A percentile compares a stretch with the other conserved stretches of the same genome.
These are phyloP conservation scores for Sapajus apella DNA, from an alignment of 2,113 vertebrate species.

Conservation along the genomic window DNA sequence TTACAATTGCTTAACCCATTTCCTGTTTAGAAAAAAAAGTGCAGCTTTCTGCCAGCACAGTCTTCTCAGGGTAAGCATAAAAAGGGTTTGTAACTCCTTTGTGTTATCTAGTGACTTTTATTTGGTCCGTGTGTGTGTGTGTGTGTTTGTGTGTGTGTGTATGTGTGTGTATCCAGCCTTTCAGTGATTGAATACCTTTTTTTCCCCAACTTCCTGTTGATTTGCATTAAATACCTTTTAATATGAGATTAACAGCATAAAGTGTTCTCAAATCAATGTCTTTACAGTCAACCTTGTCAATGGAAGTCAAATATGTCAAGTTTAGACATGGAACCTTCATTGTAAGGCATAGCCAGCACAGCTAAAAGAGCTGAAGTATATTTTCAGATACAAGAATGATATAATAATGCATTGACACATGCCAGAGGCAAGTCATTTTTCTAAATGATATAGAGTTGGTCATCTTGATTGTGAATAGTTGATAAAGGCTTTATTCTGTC, in stretches of 20 bases:
- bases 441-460: neutral
- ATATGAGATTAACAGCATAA: neutral
- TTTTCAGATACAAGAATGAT: neutral
- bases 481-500: neutral
- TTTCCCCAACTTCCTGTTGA: too few species aligned
- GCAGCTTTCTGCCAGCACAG: too few species aligned
- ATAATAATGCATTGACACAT: neutral
- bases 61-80: too few species aligned
- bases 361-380: neutral
- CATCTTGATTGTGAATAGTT: neutral
- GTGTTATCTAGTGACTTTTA: neutral
- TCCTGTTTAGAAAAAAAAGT: too few species aligned
- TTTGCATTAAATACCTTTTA: neutral
- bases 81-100: neutral
- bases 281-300: neutral
- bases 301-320: neutral
- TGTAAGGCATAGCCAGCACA: neutral
- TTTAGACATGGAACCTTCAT: neutral
- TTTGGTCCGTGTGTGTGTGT: neutral
- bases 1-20: neutral
- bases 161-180: neutral
- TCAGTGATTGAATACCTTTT: neutral
- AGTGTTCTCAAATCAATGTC: neutral
- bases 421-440: neutral
- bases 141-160: too few species aligned